A percentile compares a stretch with the other conserved stretches of the same genome.
Conservation (phyloP, 1,140 invertebrate species). For the Megalopta genalis region DNA sequence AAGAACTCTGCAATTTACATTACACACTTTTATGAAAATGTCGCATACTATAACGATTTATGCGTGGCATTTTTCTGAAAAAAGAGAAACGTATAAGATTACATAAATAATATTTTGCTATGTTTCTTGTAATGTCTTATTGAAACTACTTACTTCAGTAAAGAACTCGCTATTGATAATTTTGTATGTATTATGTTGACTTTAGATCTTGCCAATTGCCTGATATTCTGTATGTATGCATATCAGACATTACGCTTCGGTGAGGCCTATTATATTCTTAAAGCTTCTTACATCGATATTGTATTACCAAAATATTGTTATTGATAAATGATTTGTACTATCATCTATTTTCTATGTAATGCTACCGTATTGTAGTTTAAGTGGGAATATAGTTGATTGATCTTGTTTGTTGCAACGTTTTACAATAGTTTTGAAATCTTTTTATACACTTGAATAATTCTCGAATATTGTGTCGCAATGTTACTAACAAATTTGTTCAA, state of each 20-base stretch:
- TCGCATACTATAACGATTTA: background rate
- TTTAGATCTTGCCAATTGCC: background rate
- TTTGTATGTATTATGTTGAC: background rate
- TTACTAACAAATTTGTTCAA: background rate
- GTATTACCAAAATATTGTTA: background rate
- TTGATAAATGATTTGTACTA: background rate
- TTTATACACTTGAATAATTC: background rate
- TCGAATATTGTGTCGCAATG: background rate
- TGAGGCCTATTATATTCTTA: background rate
- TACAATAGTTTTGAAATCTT: slow-evolving; percentile 3
- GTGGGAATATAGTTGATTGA: background rate
- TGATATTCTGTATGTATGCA: background rate
- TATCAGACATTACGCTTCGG: background rate
- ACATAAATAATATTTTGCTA: background rate
- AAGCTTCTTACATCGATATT: background rate
- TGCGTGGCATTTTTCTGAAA: background rate
- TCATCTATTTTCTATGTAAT: background rate
- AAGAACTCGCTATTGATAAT: background rate
- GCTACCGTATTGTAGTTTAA: slow-evolving; percentile 5
- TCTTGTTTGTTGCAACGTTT: background rate
- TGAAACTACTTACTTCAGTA: background rate
- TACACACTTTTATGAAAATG: background rate
- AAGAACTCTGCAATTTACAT: background rate
- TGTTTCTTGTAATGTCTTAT: background rate
- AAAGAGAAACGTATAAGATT: background rate